Conservation (phyloP, 2,888 invertebrate genomes). For the Hyalella azteca region DNA sequence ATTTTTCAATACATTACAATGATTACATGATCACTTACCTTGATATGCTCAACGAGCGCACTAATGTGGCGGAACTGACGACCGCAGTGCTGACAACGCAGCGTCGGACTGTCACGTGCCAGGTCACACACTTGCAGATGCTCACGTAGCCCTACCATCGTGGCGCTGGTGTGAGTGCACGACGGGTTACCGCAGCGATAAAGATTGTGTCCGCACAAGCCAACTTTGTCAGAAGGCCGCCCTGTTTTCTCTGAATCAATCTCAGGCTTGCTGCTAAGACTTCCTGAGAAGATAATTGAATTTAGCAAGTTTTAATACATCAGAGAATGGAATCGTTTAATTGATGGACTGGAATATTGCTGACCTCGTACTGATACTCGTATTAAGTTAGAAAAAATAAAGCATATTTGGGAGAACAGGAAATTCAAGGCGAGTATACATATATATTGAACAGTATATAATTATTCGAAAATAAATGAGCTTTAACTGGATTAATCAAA, state of each 20-base stretch:
- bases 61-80: slow-evolving; percentile 64
- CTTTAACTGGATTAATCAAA: too few relatives aligned
- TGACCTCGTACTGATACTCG: too few relatives aligned
- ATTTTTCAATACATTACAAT: too few relatives aligned
- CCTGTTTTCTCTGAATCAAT: background rate
- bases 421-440: too few relatives aligned
- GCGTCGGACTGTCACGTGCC: slow-evolving; percentile 60
- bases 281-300: background rate
- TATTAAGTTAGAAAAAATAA: too few relatives aligned
- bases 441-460: too few relatives aligned
- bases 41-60: slow-evolving; percentile 68
- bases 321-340: too few relatives aligned
- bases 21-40: slow-evolving; percentile 4
- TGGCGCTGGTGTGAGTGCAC: slow-evolving; percentile 64
- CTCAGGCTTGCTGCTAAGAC: background rate
- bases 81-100: slow-evolving; percentile 67
- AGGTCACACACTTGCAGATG: slow-evolving; percentile 62
- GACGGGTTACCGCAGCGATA: slow-evolving; percentile 66
- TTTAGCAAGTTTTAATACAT: too few relatives aligned
- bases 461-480: too few relatives aligned
- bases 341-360: too few relatives aligned
- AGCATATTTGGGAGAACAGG: too few relatives aligned
- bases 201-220: slow-evolving; percentile 62
- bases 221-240: slow-evolving; percentile 43
- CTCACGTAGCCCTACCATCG: slow-evolving; percentile 62